Conservation (phyloP, 64 coral and sea anemone species). For the Anthopleura sola region DNA sequence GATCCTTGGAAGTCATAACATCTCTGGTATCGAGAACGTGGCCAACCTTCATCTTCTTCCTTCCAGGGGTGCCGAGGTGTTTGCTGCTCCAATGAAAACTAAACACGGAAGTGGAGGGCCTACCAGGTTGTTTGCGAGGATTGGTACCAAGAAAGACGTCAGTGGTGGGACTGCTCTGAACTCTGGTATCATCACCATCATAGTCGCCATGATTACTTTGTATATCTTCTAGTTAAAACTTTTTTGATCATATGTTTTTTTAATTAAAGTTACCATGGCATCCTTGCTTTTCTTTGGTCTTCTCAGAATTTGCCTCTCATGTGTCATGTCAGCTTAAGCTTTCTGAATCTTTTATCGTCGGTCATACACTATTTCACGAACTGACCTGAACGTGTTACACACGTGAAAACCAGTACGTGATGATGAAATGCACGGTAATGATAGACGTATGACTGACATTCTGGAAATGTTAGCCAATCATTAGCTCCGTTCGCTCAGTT, state of each 20-base stretch:
- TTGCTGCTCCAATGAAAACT: slow-evolving; percentile 32
- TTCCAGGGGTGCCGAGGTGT: slow-evolving; percentile 21
- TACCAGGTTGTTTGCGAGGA: slow-evolving; percentile 19
- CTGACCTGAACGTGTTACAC: no score
- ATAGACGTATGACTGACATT: no score
- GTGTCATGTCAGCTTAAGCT: background rate
- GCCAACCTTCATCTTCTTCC: slow-evolving; percentile 41
- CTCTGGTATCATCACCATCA: background rate
- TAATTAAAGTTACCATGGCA: background rate
- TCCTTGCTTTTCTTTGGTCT: background rate
- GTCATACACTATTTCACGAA: no score
- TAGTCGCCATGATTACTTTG: background rate
- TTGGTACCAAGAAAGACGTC: background rate
- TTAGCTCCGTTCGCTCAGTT: no score
- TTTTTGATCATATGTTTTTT: background rate
- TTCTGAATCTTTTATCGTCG: no score
- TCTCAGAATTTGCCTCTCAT: background rate
- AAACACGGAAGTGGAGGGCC: slow-evolving; percentile 36
- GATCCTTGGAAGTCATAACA: background rate
- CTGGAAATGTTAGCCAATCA: no score
- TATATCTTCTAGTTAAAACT: background rate
- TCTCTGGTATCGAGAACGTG: slow-evolving; percentile 35
- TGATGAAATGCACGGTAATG: no score
- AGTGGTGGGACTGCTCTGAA: background rate
- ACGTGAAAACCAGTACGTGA: no score